These are phyloP conservation scores for Eidolon helvum DNA, from an alignment of 2,113 vertebrate species.

Conservation along the genomic window DNA sequence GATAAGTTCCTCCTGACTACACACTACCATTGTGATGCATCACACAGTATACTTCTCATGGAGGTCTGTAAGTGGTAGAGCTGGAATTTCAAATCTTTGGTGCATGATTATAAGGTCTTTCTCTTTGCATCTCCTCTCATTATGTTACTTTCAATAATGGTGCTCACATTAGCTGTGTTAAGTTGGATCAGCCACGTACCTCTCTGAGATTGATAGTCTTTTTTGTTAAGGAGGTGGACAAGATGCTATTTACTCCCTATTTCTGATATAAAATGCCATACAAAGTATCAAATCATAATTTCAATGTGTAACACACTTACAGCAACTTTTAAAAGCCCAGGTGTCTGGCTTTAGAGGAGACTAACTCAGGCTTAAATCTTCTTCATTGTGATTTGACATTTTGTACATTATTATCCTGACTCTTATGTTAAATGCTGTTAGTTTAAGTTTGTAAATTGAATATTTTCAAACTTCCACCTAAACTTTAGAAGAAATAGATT, in stretches of 20 bases:
- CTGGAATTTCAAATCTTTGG: neutral
- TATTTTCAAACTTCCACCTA: neutral
- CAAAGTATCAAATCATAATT: neutral
- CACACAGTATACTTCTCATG: neutral
- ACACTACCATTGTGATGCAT: accelerated
- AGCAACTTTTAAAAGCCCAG: neutral
- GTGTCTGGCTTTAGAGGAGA: neutral
- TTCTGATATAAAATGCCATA: neutral
- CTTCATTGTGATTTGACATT: neutral
- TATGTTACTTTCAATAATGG: neutral
- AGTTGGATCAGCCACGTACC: neutral
- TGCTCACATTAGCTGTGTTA: neutral
- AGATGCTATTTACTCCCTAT: neutral
- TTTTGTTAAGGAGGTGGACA: neutral
- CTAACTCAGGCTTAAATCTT: neutral
- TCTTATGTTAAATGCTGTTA: neutral
- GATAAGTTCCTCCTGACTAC: neutral
- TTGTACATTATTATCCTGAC: neutral
- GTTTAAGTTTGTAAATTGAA: neutral
- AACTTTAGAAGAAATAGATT: neutral
- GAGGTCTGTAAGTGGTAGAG: neutral
- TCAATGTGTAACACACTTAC: accelerated
- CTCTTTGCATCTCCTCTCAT: neutral
- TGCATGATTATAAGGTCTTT: neutral
- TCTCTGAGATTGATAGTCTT: neutral